These are phyloP conservation scores for Ariopsis seemanni DNA, from an alignment of 2,113 vertebrate species.

Conservation along the genomic window DNA sequence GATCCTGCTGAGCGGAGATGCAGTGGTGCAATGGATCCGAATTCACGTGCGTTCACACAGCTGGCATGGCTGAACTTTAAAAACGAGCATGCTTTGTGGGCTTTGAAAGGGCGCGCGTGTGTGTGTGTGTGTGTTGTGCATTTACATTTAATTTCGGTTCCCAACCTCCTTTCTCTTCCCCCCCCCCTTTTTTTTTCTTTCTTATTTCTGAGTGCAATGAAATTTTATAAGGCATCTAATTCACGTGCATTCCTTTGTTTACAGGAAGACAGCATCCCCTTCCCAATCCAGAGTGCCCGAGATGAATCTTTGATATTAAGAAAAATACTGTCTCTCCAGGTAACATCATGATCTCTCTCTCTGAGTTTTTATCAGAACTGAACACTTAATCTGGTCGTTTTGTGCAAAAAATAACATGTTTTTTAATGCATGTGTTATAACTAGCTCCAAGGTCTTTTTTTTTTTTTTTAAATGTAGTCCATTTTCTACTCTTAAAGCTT, in stretches of 20 bases:
- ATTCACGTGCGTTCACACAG: background rate
- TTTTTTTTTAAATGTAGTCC: background rate
- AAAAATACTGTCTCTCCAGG: constrained; percentile 24
- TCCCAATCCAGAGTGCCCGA: background rate
- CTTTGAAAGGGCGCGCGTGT: background rate
- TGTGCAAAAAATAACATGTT: constrained; percentile 3
- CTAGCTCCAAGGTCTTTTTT: background rate
- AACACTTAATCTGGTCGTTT: background rate
- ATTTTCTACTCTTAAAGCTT: constrained; percentile 17
- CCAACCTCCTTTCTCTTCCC: too few relatives aligned
- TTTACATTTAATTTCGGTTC: background rate
- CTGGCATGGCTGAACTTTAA: background rate
- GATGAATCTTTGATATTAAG: constrained; percentile 39
- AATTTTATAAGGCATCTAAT: background rate
- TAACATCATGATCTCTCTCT: background rate
- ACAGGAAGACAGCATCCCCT: background rate
- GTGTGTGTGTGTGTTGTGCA: background rate
- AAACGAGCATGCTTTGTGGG: background rate
- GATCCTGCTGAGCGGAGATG: background rate
- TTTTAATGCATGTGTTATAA: constrained; percentile 13
- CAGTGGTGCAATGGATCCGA: background rate
- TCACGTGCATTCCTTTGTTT: constrained; percentile 1
- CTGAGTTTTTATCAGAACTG: background rate
- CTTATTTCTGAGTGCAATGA: background rate
- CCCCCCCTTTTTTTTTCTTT: accelerated